Base-by-base conservation (phyloP, 37 sponge, comb jelly and placozoan species). In the Haliclona indistincta region DNA sequence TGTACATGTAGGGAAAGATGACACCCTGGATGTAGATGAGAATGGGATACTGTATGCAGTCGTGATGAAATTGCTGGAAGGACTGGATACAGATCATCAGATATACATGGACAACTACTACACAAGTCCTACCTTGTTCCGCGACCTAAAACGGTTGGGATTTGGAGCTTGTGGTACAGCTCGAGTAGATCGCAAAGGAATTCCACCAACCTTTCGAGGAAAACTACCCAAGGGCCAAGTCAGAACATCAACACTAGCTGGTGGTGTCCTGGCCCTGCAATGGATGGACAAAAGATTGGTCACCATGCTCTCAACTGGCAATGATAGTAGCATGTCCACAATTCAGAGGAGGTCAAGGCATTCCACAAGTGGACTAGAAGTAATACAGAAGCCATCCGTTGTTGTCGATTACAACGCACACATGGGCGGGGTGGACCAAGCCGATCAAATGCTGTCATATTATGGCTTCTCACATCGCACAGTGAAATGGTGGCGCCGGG, bases 121-220 rank as follows among this genome's bases (percentile, higher is more conserved):
- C 63, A 58, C 39, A 25, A 62, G 63, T 42, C 75, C 75, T n/a
- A 23, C 63, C 29, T 63, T 74, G 19, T 74, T 74, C 40, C 15
- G 28, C 63, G 37, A 38, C 19, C 63, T 74, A 25, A 29, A 37
- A n/a, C 43, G 35, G 19, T 28, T 41, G 28, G 43, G 75, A 30
- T 38, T 74, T 37, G 75, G 75, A 8, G 75, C 75, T 30, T 40
- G 61, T 61, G 75, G 75, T 22, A 73, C 74, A n/a, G 56, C 56
- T 8, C 74, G 61, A 23, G 20, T 39, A 20, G 38, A 56, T 37
- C 30, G 74, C 29, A 60, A 56, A 41, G 39, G 61, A 22, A 17
- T 73, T 41, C 74, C 74, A 11, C 37, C 55, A 35, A 58, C 40
- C 23, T 56, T 34, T 1, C 32, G 20, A 39, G 41, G 26, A 25